phyloP scores from a whole-genome alignment of 2,888 invertebrate genomes.

The Spodoptera picta region DNA sequence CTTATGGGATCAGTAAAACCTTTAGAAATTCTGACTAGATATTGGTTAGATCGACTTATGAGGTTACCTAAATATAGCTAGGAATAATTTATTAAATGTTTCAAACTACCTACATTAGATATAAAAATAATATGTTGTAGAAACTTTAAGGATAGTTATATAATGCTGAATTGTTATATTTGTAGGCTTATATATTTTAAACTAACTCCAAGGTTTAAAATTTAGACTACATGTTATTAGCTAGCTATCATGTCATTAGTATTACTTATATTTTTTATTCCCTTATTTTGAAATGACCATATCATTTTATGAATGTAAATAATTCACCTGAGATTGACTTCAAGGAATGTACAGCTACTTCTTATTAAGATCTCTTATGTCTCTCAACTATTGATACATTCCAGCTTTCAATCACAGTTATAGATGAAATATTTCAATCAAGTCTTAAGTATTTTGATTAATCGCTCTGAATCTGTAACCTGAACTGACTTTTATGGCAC shows the following conservation, averaged over 20 bases:
- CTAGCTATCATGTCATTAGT: no score
- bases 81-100: no score
- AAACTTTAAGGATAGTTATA: no score
- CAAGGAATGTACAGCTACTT: conserved; percentile 12
- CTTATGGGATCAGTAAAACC: conserved; percentile 32
- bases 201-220: no score
- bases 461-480: conserved; percentile 28
- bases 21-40: conserved; percentile 17
- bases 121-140: no score
- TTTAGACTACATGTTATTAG: no score
- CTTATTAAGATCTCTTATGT: conserved; percentile 6
- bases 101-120: no score
- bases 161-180: no score
- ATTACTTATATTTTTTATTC: no score
- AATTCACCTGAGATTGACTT: conserved; percentile 8
- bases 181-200: no score
- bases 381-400: conserved; percentile 28
- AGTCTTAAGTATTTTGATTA: conserved; percentile 38
- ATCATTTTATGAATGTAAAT: conserved; percentile 1
- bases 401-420: conserved; percentile 20
- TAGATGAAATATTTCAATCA: conserved; percentile 47
- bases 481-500: conserved; percentile 22
- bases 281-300: no score
- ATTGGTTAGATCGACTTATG: conserved; percentile 23
- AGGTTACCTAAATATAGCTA: neutral